Base-by-base conservation (phyloP, 2,888 invertebrate species). In the Morpho deidamia region DNA sequence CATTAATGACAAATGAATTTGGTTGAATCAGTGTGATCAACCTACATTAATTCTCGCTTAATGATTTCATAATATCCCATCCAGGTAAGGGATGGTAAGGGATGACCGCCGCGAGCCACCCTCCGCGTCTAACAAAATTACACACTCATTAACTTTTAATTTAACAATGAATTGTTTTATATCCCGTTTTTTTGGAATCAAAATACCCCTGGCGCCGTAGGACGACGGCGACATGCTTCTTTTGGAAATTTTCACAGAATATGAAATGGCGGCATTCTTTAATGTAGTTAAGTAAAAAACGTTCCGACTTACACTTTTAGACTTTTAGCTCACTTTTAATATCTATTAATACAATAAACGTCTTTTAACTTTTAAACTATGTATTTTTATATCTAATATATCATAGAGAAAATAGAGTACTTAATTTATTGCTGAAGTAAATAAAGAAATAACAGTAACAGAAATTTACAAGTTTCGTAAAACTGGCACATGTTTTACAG, bases 141-240 rank as follows among this genome's bases (percentile, higher is more conserved):
- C 81, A 83, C 78, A 84, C 83, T 83, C 83, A 86, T 87, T 85
- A 83, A 77, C 76, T 78, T 71, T 74, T 71, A 80, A 78, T 57
- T 52, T 55, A 45, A 59, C 59, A 59, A 54, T 53, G 59, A 57
- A 59, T 56, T 59, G 56, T 56, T 54, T 56, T 56, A 52, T 56
- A 51, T 33, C 54, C 51, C 49, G 37, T 59, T 56, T 59, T 56
- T 59, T 51, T 35, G 11, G 11, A 54, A 51, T 43, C 64, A 65
- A 65, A 64, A 51, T 63, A 66, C 61, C 59, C 55, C 53, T 63
- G 71, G 70, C 73, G 70, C 67, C 66, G 60, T 61, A 60, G 52
- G 58, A 66, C 65, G 66, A 65, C 61, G 63, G 63, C 58, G 60
- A 56, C 51, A 39, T 53, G 55, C 34, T 39, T 51, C 41, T 41